These are phyloP conservation scores for Amphibalanus amphitrite DNA, from an alignment of 1,140 invertebrate genomes.

Conservation along the genomic window DNA sequence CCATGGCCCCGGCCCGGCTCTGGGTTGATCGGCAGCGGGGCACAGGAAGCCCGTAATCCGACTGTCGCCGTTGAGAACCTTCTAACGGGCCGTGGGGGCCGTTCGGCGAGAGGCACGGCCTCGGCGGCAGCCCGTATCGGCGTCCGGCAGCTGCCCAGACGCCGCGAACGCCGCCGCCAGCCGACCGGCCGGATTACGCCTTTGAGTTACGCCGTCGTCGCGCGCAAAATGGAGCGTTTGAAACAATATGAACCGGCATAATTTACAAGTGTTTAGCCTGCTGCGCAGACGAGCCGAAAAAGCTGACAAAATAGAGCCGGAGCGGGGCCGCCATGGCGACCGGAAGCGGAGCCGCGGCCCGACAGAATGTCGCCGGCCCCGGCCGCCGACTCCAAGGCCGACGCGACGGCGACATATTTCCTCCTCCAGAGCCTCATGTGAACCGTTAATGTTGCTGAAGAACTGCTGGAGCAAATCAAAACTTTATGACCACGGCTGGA, in stretches of 20 bases:
- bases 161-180: too few relatives aligned
- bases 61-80: not conserved
- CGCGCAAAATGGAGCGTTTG: not conserved
- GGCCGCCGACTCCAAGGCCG: not conserved
- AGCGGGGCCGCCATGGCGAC: not conserved
- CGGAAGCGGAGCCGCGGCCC: not conserved
- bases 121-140: not conserved
- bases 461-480: slow-evolving; percentile 1
- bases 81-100: not conserved
- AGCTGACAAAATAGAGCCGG: not conserved
- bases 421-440: not conserved
- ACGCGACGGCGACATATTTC: not conserved
- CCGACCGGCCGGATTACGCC: not conserved
- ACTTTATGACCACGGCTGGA: not conserved
- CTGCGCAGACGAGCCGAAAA: not conserved
- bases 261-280: slow-evolving; percentile 1
- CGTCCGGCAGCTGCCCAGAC: not conserved
- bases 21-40: not conserved
- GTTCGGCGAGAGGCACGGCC: not conserved
- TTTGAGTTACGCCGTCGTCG: not conserved
- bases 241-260: not conserved
- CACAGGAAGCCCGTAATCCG: not conserved
- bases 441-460: not conserved
- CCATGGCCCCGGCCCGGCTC: too few relatives aligned
- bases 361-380: not conserved